Base-by-base conservation (phyloP, 2,888 invertebrate genomes). In the Ommatoiulus sabulosus region DNA sequence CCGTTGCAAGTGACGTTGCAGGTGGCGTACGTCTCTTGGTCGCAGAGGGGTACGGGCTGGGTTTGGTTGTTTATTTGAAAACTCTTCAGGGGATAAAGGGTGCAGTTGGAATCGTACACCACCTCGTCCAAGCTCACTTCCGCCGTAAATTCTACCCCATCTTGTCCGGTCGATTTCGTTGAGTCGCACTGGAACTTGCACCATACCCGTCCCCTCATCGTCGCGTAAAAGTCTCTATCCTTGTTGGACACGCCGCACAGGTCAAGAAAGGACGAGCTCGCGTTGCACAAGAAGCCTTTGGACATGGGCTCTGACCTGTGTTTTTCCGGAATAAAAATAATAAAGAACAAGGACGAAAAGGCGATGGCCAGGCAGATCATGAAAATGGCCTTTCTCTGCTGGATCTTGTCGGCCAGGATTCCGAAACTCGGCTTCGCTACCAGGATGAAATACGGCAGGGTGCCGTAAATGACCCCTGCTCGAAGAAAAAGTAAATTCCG, bases 371-470 rank as follows among this genome's bases (percentile, higher is more conserved):
- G 2, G 20, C 7, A 24, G 72, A 8, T 10, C 24, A 72, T n/a
- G 6, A 72, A n/a, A 24, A 72, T 72, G 72, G 24, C 8, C 24
- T 72, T 72, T n/a, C 97, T 96, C 89, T 94, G 94, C 91, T 94
- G 94, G 91, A 94, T 96, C 91, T 95, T 95, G 93, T 97, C 97
- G 5, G 97, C 96, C 90, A 97, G 93, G 20, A 95, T 94, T n/a
- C 97, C 97, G 92, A 97, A 95, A 3, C 96, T 91, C 6, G 97
- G 96, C 92, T 97, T 97, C 0, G 96, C 95, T 90, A 97, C 91
- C 92, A 97, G 94, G 80, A 97, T 97, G 91, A 95, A 94, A 90
- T 97, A 94, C 24, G 97, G 97, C 89, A 97, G 92, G 10, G n/a
- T 46, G 8, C 87, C 43, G 63, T 89, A 89, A 15, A 89, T 44